phyloP scores from a whole-genome alignment of 2,888 invertebrate genomes.

The Gymnoscelis rufifasciata region DNA sequence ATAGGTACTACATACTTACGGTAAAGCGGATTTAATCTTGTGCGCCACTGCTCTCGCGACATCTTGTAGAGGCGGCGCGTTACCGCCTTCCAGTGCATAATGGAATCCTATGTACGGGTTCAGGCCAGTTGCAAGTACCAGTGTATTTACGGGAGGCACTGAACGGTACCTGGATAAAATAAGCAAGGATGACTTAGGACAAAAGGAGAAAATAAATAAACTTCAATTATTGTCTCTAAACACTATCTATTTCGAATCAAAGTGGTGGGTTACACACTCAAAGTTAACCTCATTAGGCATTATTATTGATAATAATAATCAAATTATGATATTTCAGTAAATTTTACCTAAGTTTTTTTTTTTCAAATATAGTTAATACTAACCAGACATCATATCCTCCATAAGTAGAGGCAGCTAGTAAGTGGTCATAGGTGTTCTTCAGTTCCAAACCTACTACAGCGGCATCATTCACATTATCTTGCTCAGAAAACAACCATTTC shows the following conservation, averaged over 20 bases:
- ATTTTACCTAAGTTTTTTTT: too few species aligned
- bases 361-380: constrained; percentile 11
- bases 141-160: constrained; percentile 86
- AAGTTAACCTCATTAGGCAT: too few species aligned
- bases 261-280: too few species aligned
- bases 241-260: too few species aligned
- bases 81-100: constrained; percentile 91
- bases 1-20: constrained; percentile 84
- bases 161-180: constrained; percentile 78
- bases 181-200: too few species aligned
- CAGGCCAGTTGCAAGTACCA: constrained; percentile 87
- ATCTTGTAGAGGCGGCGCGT: constrained; percentile 88
- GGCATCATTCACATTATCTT: constrained; percentile 86
- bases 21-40: constrained; percentile 88
- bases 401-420: constrained; percentile 87
- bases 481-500: constrained; percentile 92
- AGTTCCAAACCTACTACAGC: constrained; percentile 85
- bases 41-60: constrained; percentile 95
- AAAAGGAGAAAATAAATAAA: neutral
- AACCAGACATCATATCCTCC: constrained; percentile 84
- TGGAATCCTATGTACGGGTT: constrained; percentile 94
- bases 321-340: too few species aligned
- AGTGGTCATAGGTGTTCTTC: constrained; percentile 90
- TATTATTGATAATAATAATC: too few species aligned
- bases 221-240: too few species aligned